These are phyloP conservation scores for Oreonectes daqikongensis DNA, from an alignment of 2,797 vertebrate species.

Conservation along the genomic window DNA sequence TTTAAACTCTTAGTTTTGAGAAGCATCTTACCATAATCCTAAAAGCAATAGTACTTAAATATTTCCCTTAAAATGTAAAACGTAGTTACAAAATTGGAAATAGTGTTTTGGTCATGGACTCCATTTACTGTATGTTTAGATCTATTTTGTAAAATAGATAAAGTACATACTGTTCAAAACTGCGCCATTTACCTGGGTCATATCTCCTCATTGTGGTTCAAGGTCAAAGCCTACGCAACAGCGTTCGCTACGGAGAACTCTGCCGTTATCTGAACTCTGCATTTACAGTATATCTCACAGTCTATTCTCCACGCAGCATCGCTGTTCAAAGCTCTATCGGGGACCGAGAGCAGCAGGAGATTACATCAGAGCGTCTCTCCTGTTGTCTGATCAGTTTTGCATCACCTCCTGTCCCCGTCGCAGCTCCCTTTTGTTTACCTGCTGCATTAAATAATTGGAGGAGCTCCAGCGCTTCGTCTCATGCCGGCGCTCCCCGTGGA, in stretches of 20 bases:
- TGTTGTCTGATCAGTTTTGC: conserved; percentile 33
- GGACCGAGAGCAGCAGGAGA: conserved; percentile 7
- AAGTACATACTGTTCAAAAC: too few species aligned
- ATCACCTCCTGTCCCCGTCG: conserved; percentile 13
- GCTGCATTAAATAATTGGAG: conserved; percentile 64
- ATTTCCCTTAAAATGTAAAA: too few species aligned
- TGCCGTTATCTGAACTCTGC: background rate
- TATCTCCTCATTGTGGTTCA: background rate
- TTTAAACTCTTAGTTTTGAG: too few species aligned
- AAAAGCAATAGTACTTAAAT: background rate
- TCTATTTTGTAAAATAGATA: too few species aligned
- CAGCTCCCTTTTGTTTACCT: conserved; percentile 54
- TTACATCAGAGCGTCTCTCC: conserved; percentile 25
- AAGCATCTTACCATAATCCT: background rate
- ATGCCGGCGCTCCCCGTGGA: conserved; percentile 70
- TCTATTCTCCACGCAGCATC: background rate
- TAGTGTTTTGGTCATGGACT: too few species aligned
- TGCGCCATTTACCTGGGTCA: too few species aligned
- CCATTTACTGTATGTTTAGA: too few species aligned
- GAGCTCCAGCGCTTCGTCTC: conserved; percentile 63
- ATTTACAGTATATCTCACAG: background rate
- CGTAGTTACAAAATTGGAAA: too few species aligned
- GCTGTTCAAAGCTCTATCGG: conserved; percentile 9
- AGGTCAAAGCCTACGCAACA: background rate
- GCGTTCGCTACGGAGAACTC: background rate